Percentiles rank a stretch among this genome's conserved stretches.
Evolutionary conservation across 2,113 vertebrate species (phyloP).

Genomic region (Ctenodactylus gundi): DNA sequence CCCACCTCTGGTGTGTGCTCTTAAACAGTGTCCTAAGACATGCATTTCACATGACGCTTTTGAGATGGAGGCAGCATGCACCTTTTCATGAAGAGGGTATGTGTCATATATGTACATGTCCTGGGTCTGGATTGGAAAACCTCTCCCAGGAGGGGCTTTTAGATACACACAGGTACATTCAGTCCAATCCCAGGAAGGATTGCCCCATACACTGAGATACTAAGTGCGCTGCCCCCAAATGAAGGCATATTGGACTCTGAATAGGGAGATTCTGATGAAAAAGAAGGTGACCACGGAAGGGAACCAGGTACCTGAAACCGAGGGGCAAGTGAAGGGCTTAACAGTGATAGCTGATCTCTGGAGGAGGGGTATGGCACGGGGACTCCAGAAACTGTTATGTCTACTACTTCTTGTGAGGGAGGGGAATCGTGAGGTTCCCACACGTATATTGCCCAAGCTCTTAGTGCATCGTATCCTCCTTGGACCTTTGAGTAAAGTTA

Average conservation of each 20-base stretch:
- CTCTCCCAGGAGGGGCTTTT: background rate
- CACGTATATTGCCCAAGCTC: background rate
- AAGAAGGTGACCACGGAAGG: background rate
- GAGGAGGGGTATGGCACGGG: rapidly evolving
- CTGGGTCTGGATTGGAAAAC: background rate
- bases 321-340: background rate
- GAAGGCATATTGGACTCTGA: background rate
- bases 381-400: background rate
- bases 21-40: background rate
- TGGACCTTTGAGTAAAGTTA: background rate
- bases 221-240: background rate
- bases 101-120: background rate
- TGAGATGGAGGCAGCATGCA: background rate
- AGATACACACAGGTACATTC: background rate
- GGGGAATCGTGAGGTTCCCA: background rate
- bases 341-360: background rate
- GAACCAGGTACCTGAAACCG: rapidly evolving
- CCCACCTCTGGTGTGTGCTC: background rate
- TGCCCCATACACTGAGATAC: background rate
- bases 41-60: background rate
- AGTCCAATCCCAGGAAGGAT: background rate
- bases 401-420: background rate
- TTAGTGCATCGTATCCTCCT: background rate
- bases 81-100: background rate
- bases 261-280: background rate